These are phyloP conservation scores for Drosophila dives DNA, from an alignment of 2,888 invertebrate species.

Conservation along the genomic window DNA sequence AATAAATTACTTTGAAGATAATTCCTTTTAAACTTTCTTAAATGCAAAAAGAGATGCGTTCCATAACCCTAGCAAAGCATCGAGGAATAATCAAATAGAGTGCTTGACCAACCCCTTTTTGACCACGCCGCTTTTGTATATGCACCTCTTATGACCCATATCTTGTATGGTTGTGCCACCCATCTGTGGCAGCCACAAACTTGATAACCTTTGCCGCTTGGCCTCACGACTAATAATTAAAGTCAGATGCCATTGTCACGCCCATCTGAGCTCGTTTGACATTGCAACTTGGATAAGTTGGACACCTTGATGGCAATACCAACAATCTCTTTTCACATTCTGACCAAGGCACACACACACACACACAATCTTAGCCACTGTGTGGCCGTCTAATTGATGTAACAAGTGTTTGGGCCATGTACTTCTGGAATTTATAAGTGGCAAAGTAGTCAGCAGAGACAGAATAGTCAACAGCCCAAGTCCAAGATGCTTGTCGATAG, in stretches of 20 bases:
- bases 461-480: slow-evolving; percentile 62
- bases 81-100: slow-evolving; percentile 46
- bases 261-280: slow-evolving; percentile 45
- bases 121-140: neutral
- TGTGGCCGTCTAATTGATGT: slow-evolving; percentile 82
- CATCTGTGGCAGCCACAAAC: slow-evolving; percentile 22
- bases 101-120: slow-evolving; percentile 12
- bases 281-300: slow-evolving; percentile 49
- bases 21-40: slow-evolving; percentile 2
- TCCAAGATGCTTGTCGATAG: slow-evolving; percentile 77
- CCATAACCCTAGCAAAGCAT: neutral
- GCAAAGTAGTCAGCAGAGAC: slow-evolving; percentile 73
- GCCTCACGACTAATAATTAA: slow-evolving; percentile 57
- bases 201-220: slow-evolving; percentile 37
- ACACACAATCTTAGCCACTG: slow-evolving; percentile 39
- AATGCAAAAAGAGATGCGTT: neutral
- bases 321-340: slow-evolving; percentile 66
- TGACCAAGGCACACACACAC: slow-evolving; percentile 31
- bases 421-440: slow-evolving; percentile 80
- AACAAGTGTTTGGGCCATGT: slow-evolving; percentile 83
- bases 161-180: neutral
- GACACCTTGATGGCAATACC: slow-evolving; percentile 62
- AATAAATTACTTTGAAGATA: slow-evolving; percentile 5
- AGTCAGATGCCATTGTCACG: slow-evolving; percentile 49
- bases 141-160: slow-evolving; percentile 22